phyloP scores from a whole-genome alignment of 37 sponge, comb jelly and placozoan genomes.

The Tethya wilhelma region DNA sequence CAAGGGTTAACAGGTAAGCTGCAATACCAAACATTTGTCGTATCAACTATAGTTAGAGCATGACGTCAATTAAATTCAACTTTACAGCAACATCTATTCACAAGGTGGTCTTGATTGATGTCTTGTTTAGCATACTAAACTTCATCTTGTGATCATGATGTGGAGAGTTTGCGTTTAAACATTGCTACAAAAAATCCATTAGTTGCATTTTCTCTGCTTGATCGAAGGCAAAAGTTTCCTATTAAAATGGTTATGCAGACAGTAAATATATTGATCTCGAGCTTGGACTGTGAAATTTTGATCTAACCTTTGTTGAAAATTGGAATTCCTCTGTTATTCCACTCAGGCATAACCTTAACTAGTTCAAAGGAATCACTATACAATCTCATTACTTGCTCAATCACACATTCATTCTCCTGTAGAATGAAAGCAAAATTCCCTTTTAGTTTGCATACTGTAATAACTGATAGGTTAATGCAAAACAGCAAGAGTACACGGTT shows the following conservation, averaged over 20 bases:
- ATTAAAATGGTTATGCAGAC: too few relatives aligned
- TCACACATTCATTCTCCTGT: conserved; percentile 93
- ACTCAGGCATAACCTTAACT: conserved; percentile 34
- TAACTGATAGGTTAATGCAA: neutral
- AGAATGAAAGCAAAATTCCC: neutral
- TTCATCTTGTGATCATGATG: neutral
- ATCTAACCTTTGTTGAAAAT: conserved; percentile 59
- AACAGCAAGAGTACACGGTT: neutral
- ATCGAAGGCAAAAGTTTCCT: conserved; percentile 60
- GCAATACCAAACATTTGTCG: too few relatives aligned
- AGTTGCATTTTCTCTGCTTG: conserved; percentile 62
- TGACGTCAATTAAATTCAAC: too few relatives aligned
- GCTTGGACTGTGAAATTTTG: neutral
- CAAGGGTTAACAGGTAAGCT: too few relatives aligned
- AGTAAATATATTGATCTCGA: neutral
- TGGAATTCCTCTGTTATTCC: conserved; percentile 82
- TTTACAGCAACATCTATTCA: too few relatives aligned
- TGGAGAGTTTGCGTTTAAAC: conserved; percentile 55
- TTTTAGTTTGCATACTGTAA: neutral
- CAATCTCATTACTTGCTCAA: conserved; percentile 71
- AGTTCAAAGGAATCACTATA: conserved; percentile 45
- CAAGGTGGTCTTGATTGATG: too few relatives aligned
- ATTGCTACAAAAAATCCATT: conserved; percentile 95
- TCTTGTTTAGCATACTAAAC: neutral
- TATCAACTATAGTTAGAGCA: too few relatives aligned